These are phyloP conservation scores for Scalopus aquaticus DNA, from an alignment of 2,113 vertebrate species.

Conservation along the genomic window DNA sequence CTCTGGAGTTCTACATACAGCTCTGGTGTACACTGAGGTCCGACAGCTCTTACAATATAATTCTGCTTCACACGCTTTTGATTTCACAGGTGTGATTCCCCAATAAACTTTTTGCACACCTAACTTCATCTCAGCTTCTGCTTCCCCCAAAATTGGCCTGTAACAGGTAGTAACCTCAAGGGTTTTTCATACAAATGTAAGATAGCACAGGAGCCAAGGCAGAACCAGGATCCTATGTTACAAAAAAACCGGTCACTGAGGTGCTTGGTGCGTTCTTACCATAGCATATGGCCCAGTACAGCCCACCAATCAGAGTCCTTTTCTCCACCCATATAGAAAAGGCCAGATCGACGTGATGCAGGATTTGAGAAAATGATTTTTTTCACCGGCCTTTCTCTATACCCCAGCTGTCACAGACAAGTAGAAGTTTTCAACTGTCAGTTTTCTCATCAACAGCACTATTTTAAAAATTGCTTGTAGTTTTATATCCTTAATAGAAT, in stretches of 20 bases:
- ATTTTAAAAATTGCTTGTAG: slow-evolving; percentile 50
- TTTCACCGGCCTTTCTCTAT: neutral
- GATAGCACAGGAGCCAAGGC: neutral
- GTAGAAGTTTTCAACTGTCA: neutral
- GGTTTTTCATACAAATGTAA: neutral
- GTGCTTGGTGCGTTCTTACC: neutral
- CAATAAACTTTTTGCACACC: neutral
- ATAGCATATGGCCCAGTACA: neutral
- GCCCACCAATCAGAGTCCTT: neutral
- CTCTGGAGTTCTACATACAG: neutral
- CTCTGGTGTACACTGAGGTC: neutral
- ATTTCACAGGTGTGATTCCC: neutral
- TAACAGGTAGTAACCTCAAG: neutral
- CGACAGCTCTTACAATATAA: neutral
- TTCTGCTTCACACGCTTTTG: neutral
- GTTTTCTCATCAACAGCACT: slow-evolving; percentile 49
- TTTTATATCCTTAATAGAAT: slow-evolving; percentile 55
- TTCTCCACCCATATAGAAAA: neutral
- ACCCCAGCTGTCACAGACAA: neutral
- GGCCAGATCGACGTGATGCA: neutral
- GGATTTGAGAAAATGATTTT: slow-evolving; percentile 29
- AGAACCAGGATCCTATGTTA: too few relatives aligned
- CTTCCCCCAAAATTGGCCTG: neutral
- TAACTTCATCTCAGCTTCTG: neutral
- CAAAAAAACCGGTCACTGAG: too few relatives aligned